Evolutionary conservation across 2,888 invertebrate species (phyloP).

Genomic region (Melitaea athalia): DNA sequence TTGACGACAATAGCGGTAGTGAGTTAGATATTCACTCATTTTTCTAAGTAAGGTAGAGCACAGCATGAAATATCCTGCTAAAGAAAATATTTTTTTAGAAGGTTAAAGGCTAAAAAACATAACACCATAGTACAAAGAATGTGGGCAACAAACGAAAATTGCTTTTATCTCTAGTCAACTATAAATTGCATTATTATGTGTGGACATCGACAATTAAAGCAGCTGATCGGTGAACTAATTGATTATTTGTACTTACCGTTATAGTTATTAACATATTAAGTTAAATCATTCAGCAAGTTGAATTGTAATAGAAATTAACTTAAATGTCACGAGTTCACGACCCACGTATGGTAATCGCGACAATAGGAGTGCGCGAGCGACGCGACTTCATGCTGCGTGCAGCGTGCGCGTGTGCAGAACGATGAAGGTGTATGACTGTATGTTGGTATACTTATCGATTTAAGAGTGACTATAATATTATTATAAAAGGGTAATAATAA

Average conservation of each 20-base stretch:
- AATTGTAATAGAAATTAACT: conserved; percentile 40
- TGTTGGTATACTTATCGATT: conserved; percentile 1
- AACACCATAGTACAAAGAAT: too few species aligned
- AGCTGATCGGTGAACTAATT: conserved; percentile 21
- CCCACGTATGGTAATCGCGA: conserved; percentile 63
- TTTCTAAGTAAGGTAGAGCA: too few species aligned
- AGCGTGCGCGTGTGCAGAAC: conserved; percentile 44
- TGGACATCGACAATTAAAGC: conserved; percentile 3
- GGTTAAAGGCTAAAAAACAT: too few species aligned
- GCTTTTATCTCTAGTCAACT: background rate
- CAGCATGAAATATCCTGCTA: too few species aligned
- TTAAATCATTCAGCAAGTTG: conserved; percentile 32
- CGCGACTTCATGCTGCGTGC: conserved; percentile 56
- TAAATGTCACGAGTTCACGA: conserved; percentile 49
- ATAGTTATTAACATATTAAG: conserved; percentile 33
- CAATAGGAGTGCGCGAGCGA: conserved; percentile 50
- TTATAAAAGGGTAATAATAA: background rate
- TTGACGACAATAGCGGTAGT: too few species aligned
- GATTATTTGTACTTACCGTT: conserved; percentile 19
- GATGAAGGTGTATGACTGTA: conserved; percentile 23
- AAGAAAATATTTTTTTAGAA: too few species aligned
- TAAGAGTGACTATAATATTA: conserved; percentile 32
- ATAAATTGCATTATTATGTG: background rate
- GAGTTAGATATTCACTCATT: too few species aligned
- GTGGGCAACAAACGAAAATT: background rate